Evolutionary conservation across 2,888 invertebrate species (phyloP).

Genomic region (Dicranocentrus wangi): DNA sequence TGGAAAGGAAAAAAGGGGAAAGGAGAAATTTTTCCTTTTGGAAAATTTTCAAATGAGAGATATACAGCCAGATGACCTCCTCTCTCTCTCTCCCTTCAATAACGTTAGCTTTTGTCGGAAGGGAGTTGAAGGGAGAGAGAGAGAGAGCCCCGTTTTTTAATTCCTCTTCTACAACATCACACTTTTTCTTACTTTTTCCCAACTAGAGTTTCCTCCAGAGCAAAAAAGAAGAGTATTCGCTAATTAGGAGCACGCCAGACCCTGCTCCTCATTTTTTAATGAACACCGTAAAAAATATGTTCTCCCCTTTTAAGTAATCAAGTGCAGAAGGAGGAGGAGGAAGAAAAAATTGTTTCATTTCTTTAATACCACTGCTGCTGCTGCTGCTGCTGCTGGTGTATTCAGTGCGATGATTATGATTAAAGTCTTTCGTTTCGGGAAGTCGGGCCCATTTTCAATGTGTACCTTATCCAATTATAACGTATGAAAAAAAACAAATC

Average conservation of each 20-base stretch:
- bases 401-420: too few species aligned
- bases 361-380: too few species aligned
- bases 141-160: background rate
- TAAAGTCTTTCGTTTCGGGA: too few species aligned
- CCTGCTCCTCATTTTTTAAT: conserved; percentile 26
- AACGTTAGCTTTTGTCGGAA: conserved; percentile 30
- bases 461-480: too few species aligned
- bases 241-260: conserved; percentile 32
- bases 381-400: too few species aligned
- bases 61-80: conserved; percentile 25
- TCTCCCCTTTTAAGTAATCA: background rate
- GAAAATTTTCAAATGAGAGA: background rate
- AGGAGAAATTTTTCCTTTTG: conserved; percentile 9
- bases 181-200: conserved; percentile 7
- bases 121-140: background rate
- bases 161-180: conserved; percentile 3
- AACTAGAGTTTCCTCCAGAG: background rate
- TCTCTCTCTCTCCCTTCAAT: conserved; percentile 29
- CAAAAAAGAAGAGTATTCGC: conserved; percentile 19
- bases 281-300: conserved; percentile 34
- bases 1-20: conserved; percentile 17
- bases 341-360: too few species aligned
- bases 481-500: too few species aligned
- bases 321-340: too few species aligned
- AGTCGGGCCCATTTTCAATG: too few species aligned